These are phyloP conservation scores for Leptodactylus fallax DNA, from an alignment of 2,797 vertebrate species.

Conservation along the genomic window DNA sequence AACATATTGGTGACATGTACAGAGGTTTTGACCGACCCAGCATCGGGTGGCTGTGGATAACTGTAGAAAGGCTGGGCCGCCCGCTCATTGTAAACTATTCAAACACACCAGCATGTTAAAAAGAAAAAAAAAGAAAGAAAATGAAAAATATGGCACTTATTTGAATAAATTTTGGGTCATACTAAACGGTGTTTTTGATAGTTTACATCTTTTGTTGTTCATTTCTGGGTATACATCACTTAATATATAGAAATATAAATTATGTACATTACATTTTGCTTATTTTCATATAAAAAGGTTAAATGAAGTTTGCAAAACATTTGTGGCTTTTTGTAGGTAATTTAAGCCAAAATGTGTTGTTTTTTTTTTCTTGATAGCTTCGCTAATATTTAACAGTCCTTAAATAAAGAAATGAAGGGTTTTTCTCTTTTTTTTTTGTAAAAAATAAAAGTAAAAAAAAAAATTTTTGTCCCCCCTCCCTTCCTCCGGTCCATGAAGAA, in stretches of 20 bases:
- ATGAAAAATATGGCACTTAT: slow-evolving; percentile 77
- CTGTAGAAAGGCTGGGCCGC: slow-evolving; percentile 70
- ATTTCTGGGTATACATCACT: slow-evolving; percentile 93
- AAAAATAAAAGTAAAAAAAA: slow-evolving; percentile 78
- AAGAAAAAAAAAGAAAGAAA: background rate
- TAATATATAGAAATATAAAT: slow-evolving; percentile 92
- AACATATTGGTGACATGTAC: slow-evolving; percentile 96
- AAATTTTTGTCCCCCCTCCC: slow-evolving; percentile 56
- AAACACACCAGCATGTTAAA: slow-evolving; percentile 72
- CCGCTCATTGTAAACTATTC: slow-evolving; percentile 68
- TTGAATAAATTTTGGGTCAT: slow-evolving; percentile 81
- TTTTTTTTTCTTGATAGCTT: slow-evolving; percentile 88
- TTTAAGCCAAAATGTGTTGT: slow-evolving; percentile 99
- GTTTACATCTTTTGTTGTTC: slow-evolving; percentile 86
- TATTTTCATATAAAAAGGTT: slow-evolving; percentile 99
- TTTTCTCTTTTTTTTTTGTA: slow-evolving; percentile 77
- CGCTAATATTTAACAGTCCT: slow-evolving; percentile 94
- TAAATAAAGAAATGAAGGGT: slow-evolving; percentile 70
- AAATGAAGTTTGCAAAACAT: slow-evolving; percentile 98
- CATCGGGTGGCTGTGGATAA: slow-evolving; percentile 74
- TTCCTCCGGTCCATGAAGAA: slow-evolving; percentile 90
- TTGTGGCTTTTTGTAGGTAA: slow-evolving; percentile 99
- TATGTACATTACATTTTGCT: slow-evolving; percentile 99
- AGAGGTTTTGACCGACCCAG: slow-evolving; percentile 88
- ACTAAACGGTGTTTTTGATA: slow-evolving; percentile 81